phyloP scores from a whole-genome alignment of 1,140 invertebrate species.

The Listronotus bonariensis region DNA sequence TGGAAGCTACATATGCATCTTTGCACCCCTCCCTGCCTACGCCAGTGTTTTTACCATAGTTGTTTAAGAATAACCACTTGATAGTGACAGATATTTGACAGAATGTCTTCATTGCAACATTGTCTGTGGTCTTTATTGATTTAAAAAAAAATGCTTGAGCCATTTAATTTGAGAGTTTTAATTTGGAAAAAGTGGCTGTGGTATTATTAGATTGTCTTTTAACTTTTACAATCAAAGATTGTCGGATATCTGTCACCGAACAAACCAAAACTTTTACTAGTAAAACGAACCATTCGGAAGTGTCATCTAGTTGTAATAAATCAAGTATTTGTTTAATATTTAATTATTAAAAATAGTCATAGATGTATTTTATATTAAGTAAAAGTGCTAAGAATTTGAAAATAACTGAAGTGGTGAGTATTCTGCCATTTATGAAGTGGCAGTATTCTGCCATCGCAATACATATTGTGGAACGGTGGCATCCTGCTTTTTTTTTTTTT shows the following conservation, averaged over 20 bases:
- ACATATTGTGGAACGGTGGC: no score
- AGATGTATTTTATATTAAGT: no score
- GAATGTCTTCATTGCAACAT: not conserved
- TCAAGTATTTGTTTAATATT: constrained; percentile 23
- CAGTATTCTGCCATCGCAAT: no score
- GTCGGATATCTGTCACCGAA: constrained; percentile 17
- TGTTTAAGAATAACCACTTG: constrained; percentile 10
- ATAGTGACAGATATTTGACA: constrained; percentile 16
- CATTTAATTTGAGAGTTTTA: constrained; percentile 4
- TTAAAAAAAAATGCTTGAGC: constrained; percentile 4
- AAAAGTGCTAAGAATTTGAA: no score
- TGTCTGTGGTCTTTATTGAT: not conserved
- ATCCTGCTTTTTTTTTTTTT: no score
- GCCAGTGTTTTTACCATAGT: constrained; percentile 1
- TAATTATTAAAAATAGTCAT: not conserved
- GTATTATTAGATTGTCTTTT: constrained; percentile 7
- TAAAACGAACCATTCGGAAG: constrained; percentile 32
- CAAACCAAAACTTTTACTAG: constrained; percentile 27
- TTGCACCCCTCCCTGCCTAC: no score
- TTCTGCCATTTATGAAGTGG: no score
- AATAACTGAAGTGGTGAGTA: no score
- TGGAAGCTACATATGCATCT: no score
- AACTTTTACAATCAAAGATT: not conserved
- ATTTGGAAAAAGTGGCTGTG: constrained; percentile 20
- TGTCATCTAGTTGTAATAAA: constrained; percentile 32